Conservation (phyloP, 1,140 invertebrate species). For the Lutraria rhynchaena region DNA sequence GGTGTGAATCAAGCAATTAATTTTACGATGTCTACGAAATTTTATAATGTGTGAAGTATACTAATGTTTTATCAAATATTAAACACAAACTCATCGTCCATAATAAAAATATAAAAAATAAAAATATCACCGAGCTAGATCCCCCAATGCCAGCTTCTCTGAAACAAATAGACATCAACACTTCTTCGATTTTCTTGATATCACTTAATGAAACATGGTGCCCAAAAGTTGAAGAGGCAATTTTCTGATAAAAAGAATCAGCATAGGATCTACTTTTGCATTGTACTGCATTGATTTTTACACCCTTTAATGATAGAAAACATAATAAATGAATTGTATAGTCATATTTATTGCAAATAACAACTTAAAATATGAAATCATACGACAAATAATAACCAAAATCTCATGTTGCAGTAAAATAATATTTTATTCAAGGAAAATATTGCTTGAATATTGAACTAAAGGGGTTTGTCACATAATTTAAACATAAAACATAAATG, state of each 20-base stretch:
- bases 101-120: not conserved
- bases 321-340: not conserved
- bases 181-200: too few relatives aligned
- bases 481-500: too few relatives aligned
- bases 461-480: not conserved
- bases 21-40: too few relatives aligned
- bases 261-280: not conserved
- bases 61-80: too few relatives aligned
- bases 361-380: too few relatives aligned
- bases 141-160: not conserved
- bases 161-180: not conserved
- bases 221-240: too few relatives aligned
- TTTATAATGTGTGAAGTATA: too few relatives aligned
- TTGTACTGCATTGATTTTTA: conserved; percentile 1
- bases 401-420: not conserved
- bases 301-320: not conserved
- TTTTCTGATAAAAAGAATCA: too few relatives aligned
- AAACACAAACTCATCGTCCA: too few relatives aligned
- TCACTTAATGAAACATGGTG: too few relatives aligned
- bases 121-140: too few relatives aligned
- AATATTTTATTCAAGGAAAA: conserved; percentile 6
- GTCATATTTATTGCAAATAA: not conserved
- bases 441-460: not conserved
- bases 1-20: too few relatives aligned
- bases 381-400: not conserved